Conservation (phyloP, 1,140 invertebrate species). For the Agrypnia vestita region DNA sequence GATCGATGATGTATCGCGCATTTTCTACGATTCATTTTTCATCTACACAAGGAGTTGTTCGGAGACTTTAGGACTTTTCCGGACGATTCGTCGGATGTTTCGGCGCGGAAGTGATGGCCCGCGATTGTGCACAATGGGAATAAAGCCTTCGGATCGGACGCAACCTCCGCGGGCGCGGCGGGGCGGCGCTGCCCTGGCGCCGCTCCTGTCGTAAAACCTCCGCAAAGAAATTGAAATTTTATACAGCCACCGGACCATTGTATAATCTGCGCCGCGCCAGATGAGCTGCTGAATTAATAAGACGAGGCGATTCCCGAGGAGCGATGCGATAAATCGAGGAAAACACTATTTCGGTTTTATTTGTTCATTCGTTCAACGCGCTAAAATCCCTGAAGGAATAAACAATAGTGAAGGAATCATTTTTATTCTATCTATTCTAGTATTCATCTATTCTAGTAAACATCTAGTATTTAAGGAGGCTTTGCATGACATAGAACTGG, state of each 20-base stretch:
- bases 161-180: background rate
- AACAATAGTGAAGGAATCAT: too few species aligned
- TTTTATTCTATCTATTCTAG: too few species aligned
- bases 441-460: too few species aligned
- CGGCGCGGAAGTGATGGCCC: conserved; percentile 14
- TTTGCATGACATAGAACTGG: too few species aligned
- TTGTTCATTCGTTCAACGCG: too few species aligned
- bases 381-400: too few species aligned
- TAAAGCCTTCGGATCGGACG: background rate
- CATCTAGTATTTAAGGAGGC: too few species aligned
- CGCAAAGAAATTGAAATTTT: conserved; percentile 23
- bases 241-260: conserved; percentile 9
- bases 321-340: background rate
- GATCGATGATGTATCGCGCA: too few species aligned
- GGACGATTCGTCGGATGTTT: conserved; percentile 22
- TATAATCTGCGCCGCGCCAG: background rate
- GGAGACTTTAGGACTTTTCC: background rate
- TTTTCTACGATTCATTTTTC: too few species aligned
- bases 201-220: conserved; percentile 20
- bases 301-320: background rate
- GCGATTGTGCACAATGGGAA: conserved; percentile 8
- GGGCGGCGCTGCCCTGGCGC: background rate
- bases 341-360: too few species aligned
- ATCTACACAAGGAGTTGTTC: too few species aligned
- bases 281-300: background rate